A percentile compares a stretch with the other conserved stretches of the same genome.
Conservation (phyloP, 2,888 invertebrate genomes). For the Luperina testacea region DNA sequence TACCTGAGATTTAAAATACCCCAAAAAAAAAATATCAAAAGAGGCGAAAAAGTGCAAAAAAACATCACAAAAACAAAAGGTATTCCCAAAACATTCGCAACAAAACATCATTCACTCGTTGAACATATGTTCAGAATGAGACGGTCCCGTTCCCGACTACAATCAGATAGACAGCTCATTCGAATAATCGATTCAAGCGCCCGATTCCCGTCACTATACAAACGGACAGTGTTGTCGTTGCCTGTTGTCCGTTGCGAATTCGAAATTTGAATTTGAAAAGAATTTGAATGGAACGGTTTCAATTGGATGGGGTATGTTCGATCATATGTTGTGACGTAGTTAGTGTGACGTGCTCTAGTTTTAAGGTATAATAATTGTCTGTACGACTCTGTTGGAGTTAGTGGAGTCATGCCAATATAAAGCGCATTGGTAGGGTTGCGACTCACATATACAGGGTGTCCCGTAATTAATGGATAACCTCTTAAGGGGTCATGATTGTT, state of each 20-base stretch:
- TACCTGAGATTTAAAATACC: neutral
- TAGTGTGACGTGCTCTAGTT: constrained; percentile 57
- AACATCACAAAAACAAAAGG: constrained; percentile 26
- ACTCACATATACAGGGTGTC: neutral
- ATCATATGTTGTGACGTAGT: constrained; percentile 65
- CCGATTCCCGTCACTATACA: constrained; percentile 79
- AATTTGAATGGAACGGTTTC: constrained; percentile 72
- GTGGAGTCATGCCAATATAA: constrained; percentile 28
- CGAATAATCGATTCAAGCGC: constrained; percentile 81
- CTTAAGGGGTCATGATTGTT: too few relatives aligned
- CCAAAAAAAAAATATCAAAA: neutral
- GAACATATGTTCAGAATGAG: constrained; percentile 69
- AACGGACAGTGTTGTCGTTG: constrained; percentile 76
- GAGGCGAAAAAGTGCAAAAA: neutral
- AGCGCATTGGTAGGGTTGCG: constrained; percentile 25
- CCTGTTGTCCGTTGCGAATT: constrained; percentile 76
- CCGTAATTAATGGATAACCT: too few relatives aligned
- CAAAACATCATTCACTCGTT: constrained; percentile 65
- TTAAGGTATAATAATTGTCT: constrained; percentile 30
- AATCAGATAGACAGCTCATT: constrained; percentile 82
- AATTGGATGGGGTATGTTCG: constrained; percentile 65
- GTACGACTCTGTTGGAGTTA: neutral
- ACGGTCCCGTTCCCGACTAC: constrained; percentile 73
- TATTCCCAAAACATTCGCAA: constrained; percentile 59
- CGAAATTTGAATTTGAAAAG: constrained; percentile 82